Evolutionary conservation across 1,140 invertebrate genomes (phyloP), one percentile per base, ranked within the genome.

Genomic region (Drosophila cardini): DNA sequence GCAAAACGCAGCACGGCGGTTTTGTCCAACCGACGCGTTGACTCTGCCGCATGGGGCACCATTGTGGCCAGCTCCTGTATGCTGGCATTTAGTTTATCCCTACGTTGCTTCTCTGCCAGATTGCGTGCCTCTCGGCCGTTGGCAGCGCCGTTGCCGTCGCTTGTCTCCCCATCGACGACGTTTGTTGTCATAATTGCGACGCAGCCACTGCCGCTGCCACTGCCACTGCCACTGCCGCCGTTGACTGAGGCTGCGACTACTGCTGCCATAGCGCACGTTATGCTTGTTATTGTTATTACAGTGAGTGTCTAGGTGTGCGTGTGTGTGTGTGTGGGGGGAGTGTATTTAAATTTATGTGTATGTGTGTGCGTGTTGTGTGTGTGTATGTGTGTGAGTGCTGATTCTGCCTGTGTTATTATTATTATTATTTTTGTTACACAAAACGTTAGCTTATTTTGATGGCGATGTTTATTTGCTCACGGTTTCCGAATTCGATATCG

Each of bases 71-170:
- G 93, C 86, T 97, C 95, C 6, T 94, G 94, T 63, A 99, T 98
- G 81, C 96, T 97, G 16, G 95, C 94, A 91, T 98, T 98, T 53
- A 98, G 94, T 90, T 97, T 98, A 91, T 98, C 97, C 2, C 98
- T 93, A 7, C 98, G 93, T 90, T 96, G 95, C 92, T 98, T 98
- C 90, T 99, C 98, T 1, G 97, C 96, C 83, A 95, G 93, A 92
- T 98, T 98, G 36, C 97, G 94, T 62, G 95, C 94, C 76, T 96
- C 94, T 9, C 97, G 93, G 16, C 95, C 95, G 78, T 95, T 96
- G 16, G 80, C 76, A 1, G 77, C 80, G 36, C 72, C 53, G 8
- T 52, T 71, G 13, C 16, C 60, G 32, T 75, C 72, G 48, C 11
- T 45, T 11, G 70, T 16, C 16, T 67, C 63, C 6, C 18, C 53